A percentile compares a stretch with the other conserved stretches of the same genome.
phyloP scores from a whole-genome alignment of 2,797 vertebrate species.

The Anas georgica region DNA sequence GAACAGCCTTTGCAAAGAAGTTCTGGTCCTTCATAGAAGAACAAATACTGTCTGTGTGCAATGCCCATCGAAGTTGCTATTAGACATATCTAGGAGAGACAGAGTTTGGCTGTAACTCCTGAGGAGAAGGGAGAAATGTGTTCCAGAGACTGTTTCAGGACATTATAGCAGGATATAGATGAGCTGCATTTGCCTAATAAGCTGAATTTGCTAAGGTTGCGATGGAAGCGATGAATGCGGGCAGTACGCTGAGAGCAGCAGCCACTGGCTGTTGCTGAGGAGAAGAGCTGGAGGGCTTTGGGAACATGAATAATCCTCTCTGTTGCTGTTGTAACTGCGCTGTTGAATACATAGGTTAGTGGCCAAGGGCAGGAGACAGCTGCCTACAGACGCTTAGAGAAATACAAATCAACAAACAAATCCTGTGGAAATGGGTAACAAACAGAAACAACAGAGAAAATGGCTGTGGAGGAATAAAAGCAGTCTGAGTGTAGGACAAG shows the following conservation, averaged over 20 bases:
- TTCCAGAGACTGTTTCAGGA: not conserved
- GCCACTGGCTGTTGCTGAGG: not conserved
- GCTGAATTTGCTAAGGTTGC: not conserved
- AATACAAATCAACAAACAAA: not conserved
- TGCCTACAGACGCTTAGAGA: not conserved
- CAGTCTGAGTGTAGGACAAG: not conserved
- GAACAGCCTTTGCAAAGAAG: not conserved
- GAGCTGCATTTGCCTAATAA: not conserved
- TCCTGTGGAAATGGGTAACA: not conserved
- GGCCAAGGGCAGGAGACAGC: slow-evolving; percentile 10
- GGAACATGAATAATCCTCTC: not conserved
- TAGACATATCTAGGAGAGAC: not conserved
- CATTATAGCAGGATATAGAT: not conserved
- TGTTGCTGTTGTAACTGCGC: not conserved
- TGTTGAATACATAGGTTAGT: not conserved
- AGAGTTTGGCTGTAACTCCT: not conserved
- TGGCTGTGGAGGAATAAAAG: not conserved
- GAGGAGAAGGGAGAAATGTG: not conserved
- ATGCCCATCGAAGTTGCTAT: not conserved
- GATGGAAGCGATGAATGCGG: not conserved
- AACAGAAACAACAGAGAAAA: not conserved
- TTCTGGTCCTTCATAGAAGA: not conserved
- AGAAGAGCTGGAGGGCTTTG: not conserved
- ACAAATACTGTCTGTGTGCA: not conserved
- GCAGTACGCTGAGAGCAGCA: not conserved